phyloP scores from a whole-genome alignment of 2,113 vertebrate genomes.

The Perca schrenkii region DNA sequence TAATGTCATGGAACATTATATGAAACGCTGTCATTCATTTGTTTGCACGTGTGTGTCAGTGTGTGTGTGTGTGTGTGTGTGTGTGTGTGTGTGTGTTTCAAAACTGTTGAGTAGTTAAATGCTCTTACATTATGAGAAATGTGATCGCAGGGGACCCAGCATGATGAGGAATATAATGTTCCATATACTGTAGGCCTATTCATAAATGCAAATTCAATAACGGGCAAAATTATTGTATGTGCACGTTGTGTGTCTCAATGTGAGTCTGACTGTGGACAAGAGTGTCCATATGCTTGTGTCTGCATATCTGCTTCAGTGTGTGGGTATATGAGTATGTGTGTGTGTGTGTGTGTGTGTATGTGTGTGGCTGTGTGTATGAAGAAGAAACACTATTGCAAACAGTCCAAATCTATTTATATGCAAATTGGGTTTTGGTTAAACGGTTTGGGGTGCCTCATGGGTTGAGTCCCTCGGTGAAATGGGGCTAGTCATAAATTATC shows the following conservation, averaged over 20 bases:
- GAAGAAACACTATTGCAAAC: conserved; percentile 85
- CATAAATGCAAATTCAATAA: conserved; percentile 70
- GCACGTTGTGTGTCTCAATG: conserved; percentile 26
- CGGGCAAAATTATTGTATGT: conserved; percentile 34
- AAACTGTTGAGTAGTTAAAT: conserved; percentile 48
- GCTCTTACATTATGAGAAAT: conserved; percentile 47
- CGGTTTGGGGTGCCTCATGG: conserved; percentile 81
- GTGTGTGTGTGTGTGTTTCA: not conserved
- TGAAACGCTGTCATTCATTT: conserved; percentile 24
- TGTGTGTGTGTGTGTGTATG: conserved; percentile 28
- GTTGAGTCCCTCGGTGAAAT: conserved; percentile 85
- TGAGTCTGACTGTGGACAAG: not conserved
- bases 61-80: not conserved
- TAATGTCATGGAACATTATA: conserved; percentile 33
- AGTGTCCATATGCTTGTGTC: conserved; percentile 19
- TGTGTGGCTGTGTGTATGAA: conserved; percentile 14
- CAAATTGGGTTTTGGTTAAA: conserved; percentile 91
- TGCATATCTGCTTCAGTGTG: conserved; percentile 13
- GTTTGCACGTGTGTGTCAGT: not conserved
- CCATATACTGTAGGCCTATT: conserved; percentile 52
- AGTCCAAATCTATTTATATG: conserved; percentile 95
- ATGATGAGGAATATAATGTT: conserved; percentile 67
- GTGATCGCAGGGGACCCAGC: conserved; percentile 30
- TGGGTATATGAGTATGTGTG: not conserved
- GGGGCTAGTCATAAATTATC: conserved; percentile 90